Evolutionary conservation across 2,888 invertebrate species (phyloP).

Genomic region (Bibio marci): DNA sequence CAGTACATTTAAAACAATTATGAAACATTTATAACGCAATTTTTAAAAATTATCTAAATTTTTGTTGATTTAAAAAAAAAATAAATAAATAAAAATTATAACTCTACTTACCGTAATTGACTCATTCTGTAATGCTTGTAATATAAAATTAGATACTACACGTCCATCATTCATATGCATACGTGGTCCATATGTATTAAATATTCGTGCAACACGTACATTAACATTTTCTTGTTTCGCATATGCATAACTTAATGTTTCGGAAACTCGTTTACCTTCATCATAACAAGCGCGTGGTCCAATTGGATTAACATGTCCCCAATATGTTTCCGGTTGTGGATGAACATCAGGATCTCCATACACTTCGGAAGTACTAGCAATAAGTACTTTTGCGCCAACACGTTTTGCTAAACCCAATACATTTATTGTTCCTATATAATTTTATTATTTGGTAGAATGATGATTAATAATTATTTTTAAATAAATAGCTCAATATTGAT

Average conservation of each 20-base stretch:
- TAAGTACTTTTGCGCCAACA: conserved; percentile 78
- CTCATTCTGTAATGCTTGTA: conserved; percentile 88
- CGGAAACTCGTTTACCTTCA: conserved; percentile 97
- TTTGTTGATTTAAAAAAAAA: no score
- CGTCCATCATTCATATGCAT: conserved; percentile 99
- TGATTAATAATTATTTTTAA: conserved; percentile 1
- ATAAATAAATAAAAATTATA: no score
- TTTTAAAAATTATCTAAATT: no score
- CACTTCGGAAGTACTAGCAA: conserved; percentile 97
- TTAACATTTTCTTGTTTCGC: conserved; percentile 91
- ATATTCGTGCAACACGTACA: conserved; percentile 92
- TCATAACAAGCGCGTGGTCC: conserved; percentile 95
- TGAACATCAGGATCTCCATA: conserved; percentile 98
- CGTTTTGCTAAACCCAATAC: conserved; percentile 83
- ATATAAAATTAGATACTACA: conserved; percentile 95
- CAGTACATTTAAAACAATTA: no score
- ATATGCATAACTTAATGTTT: conserved; percentile 89
- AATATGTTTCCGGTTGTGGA: conserved; percentile 94
- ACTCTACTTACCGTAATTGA: conserved; percentile 68
- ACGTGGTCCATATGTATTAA: conserved; percentile 96
- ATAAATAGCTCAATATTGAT: no score
- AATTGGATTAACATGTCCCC: conserved; percentile 99
- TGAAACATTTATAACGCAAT: no score
- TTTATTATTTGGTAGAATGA: not conserved
- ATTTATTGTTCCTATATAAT: conserved; percentile 56